phyloP scores from a whole-genome alignment of 2,888 invertebrate genomes.

The Meteorus cinctellus region DNA sequence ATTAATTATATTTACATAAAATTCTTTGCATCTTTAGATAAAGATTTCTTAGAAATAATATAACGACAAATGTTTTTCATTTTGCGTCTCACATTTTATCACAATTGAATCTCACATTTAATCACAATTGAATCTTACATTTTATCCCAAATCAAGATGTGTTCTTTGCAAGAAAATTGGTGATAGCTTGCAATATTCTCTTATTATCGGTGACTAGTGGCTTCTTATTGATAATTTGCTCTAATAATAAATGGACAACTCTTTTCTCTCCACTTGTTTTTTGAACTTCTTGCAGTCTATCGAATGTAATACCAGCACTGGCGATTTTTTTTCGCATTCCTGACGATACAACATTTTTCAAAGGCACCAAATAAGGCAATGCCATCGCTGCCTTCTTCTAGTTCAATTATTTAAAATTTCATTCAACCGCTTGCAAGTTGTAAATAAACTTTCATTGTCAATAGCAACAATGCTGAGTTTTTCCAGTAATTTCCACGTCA shows the following conservation, averaged over 20 bases:
- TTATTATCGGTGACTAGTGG: conserved; percentile 36
- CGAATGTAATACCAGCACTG: conserved; percentile 14
- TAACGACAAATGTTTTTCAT: too few species aligned
- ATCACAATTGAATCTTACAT: neutral
- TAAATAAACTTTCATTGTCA: conserved; percentile 17
- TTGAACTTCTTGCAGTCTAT: conserved; percentile 24
- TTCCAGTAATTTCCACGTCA: conserved; percentile 38
- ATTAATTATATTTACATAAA: too few species aligned
- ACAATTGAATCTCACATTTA: too few species aligned
- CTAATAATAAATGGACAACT: conserved; percentile 33
- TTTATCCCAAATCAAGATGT: neutral
- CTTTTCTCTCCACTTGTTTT: conserved; percentile 29
- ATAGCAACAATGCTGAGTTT: conserved; percentile 17
- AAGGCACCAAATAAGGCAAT: conserved; percentile 21
- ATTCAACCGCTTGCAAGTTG: conserved; percentile 15
- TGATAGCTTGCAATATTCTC: conserved; percentile 28
- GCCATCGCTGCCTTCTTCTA: neutral
- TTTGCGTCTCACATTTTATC: too few species aligned
- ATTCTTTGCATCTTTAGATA: too few species aligned
- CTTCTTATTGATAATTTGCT: conserved; percentile 35
- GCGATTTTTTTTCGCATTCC: conserved; percentile 37
- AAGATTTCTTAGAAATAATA: too few species aligned
- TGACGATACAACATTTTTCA: conserved; percentile 32
- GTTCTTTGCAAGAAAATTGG: neutral
- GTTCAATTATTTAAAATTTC: conserved; percentile 18